These are phyloP conservation scores for Tachystola acroxantha DNA, from an alignment of 2,888 invertebrate genomes.

Conservation along the genomic window DNA sequence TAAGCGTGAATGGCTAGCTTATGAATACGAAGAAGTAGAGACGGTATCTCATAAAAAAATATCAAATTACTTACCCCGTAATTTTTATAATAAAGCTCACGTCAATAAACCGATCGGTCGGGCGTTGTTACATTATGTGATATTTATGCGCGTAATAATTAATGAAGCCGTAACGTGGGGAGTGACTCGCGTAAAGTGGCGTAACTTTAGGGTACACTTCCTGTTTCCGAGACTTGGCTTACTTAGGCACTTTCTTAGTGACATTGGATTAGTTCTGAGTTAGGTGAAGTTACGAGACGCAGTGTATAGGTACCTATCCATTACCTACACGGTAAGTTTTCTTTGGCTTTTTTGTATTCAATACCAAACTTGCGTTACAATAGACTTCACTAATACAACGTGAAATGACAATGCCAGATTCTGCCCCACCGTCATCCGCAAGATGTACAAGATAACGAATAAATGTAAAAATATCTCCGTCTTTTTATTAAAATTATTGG, in stretches of 20 bases:
- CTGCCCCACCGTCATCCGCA: too few species aligned
- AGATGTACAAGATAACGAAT: too few species aligned
- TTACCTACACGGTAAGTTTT: too few species aligned
- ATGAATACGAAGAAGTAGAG: too few species aligned
- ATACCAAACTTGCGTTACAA: too few species aligned
- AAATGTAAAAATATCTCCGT: too few species aligned
- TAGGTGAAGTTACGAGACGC: not conserved
- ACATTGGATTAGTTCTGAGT: conserved; percentile 24
- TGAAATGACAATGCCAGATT: too few species aligned
- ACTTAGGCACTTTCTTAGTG: conserved; percentile 27
- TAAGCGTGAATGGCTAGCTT: too few species aligned
- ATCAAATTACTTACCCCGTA: conserved; percentile 1
- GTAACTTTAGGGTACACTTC: conserved; percentile 26
- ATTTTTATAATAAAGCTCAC: conserved; percentile 2
- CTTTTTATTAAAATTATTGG: too few species aligned
- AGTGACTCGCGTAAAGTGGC: conserved; percentile 9
- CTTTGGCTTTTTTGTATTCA: too few species aligned
- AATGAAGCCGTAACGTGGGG: conserved; percentile 20
- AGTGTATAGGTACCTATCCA: too few species aligned
- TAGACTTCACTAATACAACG: too few species aligned
- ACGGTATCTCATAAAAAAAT: not conserved
- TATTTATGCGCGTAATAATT: conserved; percentile 30
- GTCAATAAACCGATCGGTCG: conserved; percentile 4
- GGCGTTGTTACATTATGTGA: conserved; percentile 18
- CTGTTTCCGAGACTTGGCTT: conserved; percentile 36